A percentile compares a stretch with the other conserved stretches of the same genome.
Conservation (phyloP, 1,140 invertebrate genomes). For the Eriocheir sinensis region DNA sequence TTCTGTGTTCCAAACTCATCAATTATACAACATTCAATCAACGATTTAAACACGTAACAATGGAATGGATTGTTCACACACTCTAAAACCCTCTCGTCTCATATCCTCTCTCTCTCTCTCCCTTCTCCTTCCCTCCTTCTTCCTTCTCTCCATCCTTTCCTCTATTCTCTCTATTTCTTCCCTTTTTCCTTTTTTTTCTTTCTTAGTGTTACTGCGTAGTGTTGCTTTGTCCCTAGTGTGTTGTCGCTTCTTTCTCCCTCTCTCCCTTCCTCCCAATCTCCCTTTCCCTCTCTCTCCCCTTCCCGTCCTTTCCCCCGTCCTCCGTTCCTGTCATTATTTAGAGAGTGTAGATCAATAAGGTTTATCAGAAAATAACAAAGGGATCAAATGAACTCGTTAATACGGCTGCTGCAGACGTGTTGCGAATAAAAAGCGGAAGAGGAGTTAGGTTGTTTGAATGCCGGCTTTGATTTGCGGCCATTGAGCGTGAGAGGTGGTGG, state of each 20-base stretch:
- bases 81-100: background rate
- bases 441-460: background rate
- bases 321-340: background rate
- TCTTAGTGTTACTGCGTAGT: no score
- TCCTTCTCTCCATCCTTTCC: background rate
- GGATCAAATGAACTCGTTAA: slow-evolving; percentile 25
- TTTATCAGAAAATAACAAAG: slow-evolving; percentile 7
- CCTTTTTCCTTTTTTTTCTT: no score
- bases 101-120: background rate
- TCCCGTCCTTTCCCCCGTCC: background rate
- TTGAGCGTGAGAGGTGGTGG: background rate
- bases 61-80: background rate
- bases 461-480: background rate
- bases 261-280: no score
- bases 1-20: background rate
- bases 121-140: no score
- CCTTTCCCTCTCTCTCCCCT: no score
- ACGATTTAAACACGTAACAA: slow-evolving; percentile 26
- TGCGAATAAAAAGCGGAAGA: no score
- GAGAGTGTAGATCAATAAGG: background rate
- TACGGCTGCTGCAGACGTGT: background rate
- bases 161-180: no score
- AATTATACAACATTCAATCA: slow-evolving; percentile 26
- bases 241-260: no score
- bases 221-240: no score